phyloP scores from a whole-genome alignment of 2,888 invertebrate species.

The Argyra leucocephala region DNA sequence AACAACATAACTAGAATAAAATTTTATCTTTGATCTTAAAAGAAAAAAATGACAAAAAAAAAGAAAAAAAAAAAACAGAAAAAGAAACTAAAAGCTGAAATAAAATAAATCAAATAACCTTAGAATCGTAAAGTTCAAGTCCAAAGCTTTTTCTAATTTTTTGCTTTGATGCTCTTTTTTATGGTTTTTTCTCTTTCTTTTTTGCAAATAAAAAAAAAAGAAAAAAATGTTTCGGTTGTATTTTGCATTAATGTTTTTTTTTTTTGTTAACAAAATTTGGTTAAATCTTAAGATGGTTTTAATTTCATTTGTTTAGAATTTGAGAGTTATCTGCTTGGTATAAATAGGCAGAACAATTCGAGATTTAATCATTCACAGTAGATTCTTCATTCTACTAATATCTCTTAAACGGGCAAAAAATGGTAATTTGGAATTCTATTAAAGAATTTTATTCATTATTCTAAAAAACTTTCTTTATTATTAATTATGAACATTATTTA shows the following conservation, averaged over 20 bases:
- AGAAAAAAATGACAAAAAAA: background rate
- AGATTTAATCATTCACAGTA: background rate
- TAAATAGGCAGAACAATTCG: background rate
- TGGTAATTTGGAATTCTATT: background rate
- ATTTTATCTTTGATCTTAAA: background rate
- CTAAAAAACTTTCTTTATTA: too few relatives aligned
- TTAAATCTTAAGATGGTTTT: conserved; percentile 2
- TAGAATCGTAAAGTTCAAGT: conserved; percentile 6
- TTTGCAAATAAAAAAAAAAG: background rate
- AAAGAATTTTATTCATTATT: too few relatives aligned
- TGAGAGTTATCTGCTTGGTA: background rate
- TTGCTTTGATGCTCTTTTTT: conserved; percentile 3
- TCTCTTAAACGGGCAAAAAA: background rate
- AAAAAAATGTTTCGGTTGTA: background rate
- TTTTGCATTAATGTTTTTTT: conserved; percentile 6
- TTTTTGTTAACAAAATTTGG: background rate
- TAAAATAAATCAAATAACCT: conserved; percentile 4
- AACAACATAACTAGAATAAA: conserved; percentile 6
- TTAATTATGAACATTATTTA: background rate
- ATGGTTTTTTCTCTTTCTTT: background rate
- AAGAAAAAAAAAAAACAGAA: background rate
- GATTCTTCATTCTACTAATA: background rate
- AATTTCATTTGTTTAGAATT: background rate
- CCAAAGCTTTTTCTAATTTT: conserved; percentile 1
- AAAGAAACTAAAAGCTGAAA: background rate